Base-by-base conservation (phyloP, 1,140 invertebrate species). In the Nomia melanderi region DNA sequence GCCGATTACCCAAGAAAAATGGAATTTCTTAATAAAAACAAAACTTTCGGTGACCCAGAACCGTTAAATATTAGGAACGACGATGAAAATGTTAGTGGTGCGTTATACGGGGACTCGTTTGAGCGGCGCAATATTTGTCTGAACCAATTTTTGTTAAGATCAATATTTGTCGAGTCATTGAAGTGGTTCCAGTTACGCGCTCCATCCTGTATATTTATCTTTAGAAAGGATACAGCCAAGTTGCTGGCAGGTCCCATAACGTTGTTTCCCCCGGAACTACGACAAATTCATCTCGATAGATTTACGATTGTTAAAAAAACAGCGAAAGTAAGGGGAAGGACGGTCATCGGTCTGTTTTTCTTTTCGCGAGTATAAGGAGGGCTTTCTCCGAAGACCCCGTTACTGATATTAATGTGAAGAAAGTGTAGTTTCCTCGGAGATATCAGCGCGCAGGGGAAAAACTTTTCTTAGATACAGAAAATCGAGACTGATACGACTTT, bases 401-500 rank as follows among this genome's bases (percentile, higher is more conserved):
- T 81, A 74, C 79, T 65, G 79, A 59, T 69, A 79, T 73, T 83
- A 73, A 82, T 36, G 79, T 20, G 25, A 56, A 17, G 36, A 64
- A 78, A 78, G 67, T 67, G 65, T 60, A 78, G 80, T 29, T 73
- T 78, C 36, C 53, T 50, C 44, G 33, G 56, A 25, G 67, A 54
- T 53, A 47, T 57, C n/a, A 31, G 41, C 25, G 59, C 29, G 25
- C 1, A 11, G 12, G 53, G 64, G 70, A 53, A 63, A 73, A 82
- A 83, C 69, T 83, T 83, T 78, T 70, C 69, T 56, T 33, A 36
- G 39, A 56, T 59, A 59, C 39, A 47, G 70, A 31, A 75, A 82
- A 83, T 78, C 80, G 81, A 75, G 70, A 74, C 80, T 75, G 65
- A 82, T 83, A 78, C 69, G 69, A 82, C 76, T 78, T 78, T 82